Evolutionary conservation across 2,888 invertebrate species (phyloP), one percentile per base, ranked within the genome.

Genomic region (Acanthoscelides obtectus): DNA sequence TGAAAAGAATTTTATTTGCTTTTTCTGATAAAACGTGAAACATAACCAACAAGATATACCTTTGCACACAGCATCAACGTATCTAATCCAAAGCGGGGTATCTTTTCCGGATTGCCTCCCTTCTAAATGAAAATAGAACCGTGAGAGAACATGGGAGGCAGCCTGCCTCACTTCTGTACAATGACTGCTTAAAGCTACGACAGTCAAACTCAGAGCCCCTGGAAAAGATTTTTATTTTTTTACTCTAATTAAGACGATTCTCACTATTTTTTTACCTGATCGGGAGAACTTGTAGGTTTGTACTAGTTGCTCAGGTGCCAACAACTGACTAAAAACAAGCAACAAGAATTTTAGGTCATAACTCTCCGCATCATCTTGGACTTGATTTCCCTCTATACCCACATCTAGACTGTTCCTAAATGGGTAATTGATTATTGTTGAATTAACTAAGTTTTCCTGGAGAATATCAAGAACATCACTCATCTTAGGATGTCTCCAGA

Each of bases 311-410:
- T 94, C 94, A 3, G 94, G 92, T 0, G 92, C 90, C 74, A 96
- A 86, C 67, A 95, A 85, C 80, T 92, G 90, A 75, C 90, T 90
- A 82, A 97, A 89, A 12, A 96, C 83, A 0, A 95, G 94, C 70
- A 96, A 87, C 76, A 95, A 86, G 83, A 96, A 97, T 22, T 91
- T 88, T 0, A 96, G 93, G 86, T 97, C 96, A 79, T 97, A 97
- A 70, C 93, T 75, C 22, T 75, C 70, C n/a, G 67, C 65, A 67
- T 76, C 75, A 5, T 63, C 20, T 1, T 69, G 22, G 8, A 64
- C 69, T 0, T 72, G 20, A 25, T 73, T 66, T n/a, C 73, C 70
- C 0, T 69, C 64, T 20, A 17, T 80, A 78, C 76, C 84, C 84
- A 20, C 74, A 77, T 71, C 70, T 45, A 82, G 72, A n/a, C 68